Percentiles rank a stretch among this genome's conserved stretches.
phyloP scores from a whole-genome alignment of 2,888 invertebrate genomes.

The Salpingus planirostris region DNA sequence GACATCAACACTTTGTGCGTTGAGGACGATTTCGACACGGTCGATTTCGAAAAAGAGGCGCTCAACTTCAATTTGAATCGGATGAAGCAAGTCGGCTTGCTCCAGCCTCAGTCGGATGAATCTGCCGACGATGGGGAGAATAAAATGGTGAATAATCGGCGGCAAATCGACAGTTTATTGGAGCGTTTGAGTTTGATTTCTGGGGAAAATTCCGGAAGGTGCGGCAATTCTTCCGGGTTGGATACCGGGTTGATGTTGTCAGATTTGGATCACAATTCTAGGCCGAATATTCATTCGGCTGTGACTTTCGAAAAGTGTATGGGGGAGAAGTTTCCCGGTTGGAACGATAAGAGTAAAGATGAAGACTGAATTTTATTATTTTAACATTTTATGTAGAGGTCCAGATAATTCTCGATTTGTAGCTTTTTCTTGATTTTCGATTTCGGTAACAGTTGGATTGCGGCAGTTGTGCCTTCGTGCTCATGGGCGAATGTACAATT shows the following conservation, averaged over 20 bases:
- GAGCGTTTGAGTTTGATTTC: constrained; percentile 32
- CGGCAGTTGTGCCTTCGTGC: constrained; percentile 37
- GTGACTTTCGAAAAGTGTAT: constrained; percentile 17
- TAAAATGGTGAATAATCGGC: constrained; percentile 25
- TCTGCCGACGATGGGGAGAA: background rate
- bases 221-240: constrained; percentile 33
- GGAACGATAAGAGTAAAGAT: too few species aligned
- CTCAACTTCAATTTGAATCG: constrained; percentile 13
- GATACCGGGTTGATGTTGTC: constrained; percentile 23
- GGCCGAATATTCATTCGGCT: constrained; percentile 24
- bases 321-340: constrained; percentile 4
- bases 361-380: constrained; percentile 3
- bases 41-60: constrained; percentile 31
- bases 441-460: constrained; percentile 26
- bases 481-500: constrained; percentile 37
- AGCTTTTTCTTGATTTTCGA: constrained; percentile 29
- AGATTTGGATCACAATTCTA: constrained; percentile 22
- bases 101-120: background rate
- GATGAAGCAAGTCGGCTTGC: constrained; percentile 3
- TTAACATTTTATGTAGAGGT: constrained; percentile 16
- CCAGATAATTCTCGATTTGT: constrained; percentile 37
- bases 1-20: constrained; percentile 46
- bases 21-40: constrained; percentile 36
- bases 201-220: constrained; percentile 19
- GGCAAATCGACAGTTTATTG: constrained; percentile 35